Base-by-base conservation (phyloP, 2,113 vertebrate species). In the Syngnathoides biaculeatus region DNA sequence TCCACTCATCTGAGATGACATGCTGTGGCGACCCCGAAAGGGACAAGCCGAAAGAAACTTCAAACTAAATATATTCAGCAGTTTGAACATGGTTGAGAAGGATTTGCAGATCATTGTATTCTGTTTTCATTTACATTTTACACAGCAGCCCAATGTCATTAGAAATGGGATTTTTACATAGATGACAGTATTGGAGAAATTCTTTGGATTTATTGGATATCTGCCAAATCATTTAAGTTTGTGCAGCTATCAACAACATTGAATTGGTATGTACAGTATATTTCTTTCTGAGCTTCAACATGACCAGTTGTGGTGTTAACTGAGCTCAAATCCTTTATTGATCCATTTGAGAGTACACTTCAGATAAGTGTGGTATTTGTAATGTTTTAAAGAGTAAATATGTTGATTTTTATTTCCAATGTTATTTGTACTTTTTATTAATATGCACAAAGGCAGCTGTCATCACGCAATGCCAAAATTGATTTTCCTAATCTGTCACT, bases 391-490 rank as follows among this genome's bases (percentile, higher is more conserved):
- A 27, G 15, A 24, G 15, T 65, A 20, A 71, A 66, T 24, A 53
- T 57, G 8, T 67, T 80, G 30, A 45, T 5, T 79, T 84, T 84
- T 50, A 67, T 81, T 85, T 85, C 67, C 71, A 71, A 26, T 8
- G 5, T 13, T 61, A 58, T 69, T 47, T 62, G 68, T 74, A 63
- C 84, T 87, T 78, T 81, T 79, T 63, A 85, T 84, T 83, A 67
- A 83, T 78, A 84, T 78, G 64, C 57, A 80, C 53, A 71, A 67
- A 61, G 86, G 88, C 88, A 90, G 87, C 88, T 89, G 79, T 84
- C 45, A 57, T 78, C 69, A 74, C 74, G 66, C 70, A 85, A 79
- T 82, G 86, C 76, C 79, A 72, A 70, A 35, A 76, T 72, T 74
- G 65, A 75, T 68, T 79, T 61, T 81, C 70, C 78, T 80, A 13